A percentile compares a stretch with the other conserved stretches of the same genome.
These are phyloP conservation scores for Emydocephalus ijimae DNA, from an alignment of 2,113 vertebrate species.

Conservation along the genomic window DNA sequence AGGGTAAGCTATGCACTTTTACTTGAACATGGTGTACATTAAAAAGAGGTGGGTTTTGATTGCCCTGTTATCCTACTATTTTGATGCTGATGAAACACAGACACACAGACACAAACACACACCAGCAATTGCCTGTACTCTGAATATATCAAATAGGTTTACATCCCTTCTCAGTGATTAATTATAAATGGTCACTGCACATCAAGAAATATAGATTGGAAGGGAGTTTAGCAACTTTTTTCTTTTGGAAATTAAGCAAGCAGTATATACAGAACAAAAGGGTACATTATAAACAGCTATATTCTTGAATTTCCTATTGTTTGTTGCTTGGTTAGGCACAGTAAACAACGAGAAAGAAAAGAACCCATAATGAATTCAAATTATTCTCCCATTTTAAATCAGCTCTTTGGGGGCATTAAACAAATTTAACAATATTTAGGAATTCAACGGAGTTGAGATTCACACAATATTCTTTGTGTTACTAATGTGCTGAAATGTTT, in stretches of 20 bases:
- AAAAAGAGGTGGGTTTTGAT: neutral
- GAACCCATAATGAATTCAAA: neutral
- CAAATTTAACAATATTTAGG: neutral
- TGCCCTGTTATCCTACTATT: neutral
- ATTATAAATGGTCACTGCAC: neutral
- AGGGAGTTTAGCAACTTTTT: neutral
- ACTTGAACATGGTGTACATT: neutral
- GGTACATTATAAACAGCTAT: neutral
- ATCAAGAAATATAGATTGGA: neutral
- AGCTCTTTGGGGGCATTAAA: neutral
- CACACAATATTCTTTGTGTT: neutral
- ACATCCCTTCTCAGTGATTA: neutral
- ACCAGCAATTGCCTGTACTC: neutral
- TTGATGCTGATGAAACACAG: neutral
- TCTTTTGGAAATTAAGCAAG: neutral
- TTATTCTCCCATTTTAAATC: neutral
- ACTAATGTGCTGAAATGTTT: neutral
- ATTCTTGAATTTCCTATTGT: neutral
- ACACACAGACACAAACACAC: neutral
- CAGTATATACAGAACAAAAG: neutral
- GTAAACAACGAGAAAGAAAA: neutral
- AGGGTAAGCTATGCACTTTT: neutral
- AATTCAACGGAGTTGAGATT: neutral
- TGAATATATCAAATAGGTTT: neutral
- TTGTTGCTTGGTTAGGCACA: neutral